Percentiles rank a stretch among this genome's conserved stretches.
These are phyloP conservation scores for Halictus quadricinctus DNA, from an alignment of 2,888 invertebrate species.

Conservation along the genomic window DNA sequence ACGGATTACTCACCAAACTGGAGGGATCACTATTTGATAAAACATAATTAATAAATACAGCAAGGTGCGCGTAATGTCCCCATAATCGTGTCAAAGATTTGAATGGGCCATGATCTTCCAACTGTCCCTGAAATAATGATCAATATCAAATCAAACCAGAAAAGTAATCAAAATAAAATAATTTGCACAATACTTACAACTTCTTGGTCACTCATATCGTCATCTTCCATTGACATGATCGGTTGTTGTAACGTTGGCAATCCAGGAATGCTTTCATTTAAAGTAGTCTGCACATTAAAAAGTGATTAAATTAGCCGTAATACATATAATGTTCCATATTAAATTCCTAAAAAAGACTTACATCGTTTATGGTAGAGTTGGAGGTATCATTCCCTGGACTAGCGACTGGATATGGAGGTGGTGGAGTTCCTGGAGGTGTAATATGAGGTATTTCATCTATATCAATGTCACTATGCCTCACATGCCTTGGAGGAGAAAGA, in stretches of 20 bases:
- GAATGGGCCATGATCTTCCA: constrained; percentile 95
- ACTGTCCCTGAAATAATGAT: constrained; percentile 85
- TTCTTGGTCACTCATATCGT: constrained; percentile 94
- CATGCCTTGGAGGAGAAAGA: constrained; percentile 80
- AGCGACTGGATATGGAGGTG: constrained; percentile 89
- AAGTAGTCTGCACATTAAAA: constrained; percentile 50
- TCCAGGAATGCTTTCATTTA: constrained; percentile 77
- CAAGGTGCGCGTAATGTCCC: constrained; percentile 94
- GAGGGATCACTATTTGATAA: constrained; percentile 92
- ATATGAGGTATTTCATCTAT: constrained; percentile 80
- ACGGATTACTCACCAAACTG: constrained; percentile 84
- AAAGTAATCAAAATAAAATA: neutral
- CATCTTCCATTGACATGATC: constrained; percentile 98
- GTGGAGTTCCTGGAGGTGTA: constrained; percentile 94
- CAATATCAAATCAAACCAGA: neutral
- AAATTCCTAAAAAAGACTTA: constrained; percentile 50
- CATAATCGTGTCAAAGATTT: constrained; percentile 91
- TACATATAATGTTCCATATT: neutral
- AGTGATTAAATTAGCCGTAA: neutral
- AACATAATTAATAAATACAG: constrained; percentile 96
- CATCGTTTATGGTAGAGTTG: constrained; percentile 75
- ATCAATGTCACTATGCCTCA: constrained; percentile 77
- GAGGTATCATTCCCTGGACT: constrained; percentile 74
- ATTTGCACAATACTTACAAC: constrained; percentile 84
- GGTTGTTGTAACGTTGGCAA: constrained; percentile 86